Conservation (phyloP, 2,797 vertebrate genomes). For the Kryptolebias ocellatus region DNA sequence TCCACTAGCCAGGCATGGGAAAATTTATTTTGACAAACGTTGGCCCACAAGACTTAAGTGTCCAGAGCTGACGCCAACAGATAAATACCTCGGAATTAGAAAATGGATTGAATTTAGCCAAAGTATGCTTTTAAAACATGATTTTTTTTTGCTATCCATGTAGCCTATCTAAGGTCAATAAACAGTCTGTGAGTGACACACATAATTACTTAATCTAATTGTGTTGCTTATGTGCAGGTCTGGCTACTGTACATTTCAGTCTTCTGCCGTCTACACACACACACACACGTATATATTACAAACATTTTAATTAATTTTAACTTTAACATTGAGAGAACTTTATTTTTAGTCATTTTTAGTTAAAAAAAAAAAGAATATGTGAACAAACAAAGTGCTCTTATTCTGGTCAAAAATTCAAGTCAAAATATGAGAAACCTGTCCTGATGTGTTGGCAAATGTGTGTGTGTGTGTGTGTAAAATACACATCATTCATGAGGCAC, state of each 20-base stretch:
- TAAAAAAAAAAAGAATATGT: too few relatives aligned
- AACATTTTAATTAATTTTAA: slow-evolving; percentile 38
- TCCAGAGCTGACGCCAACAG: slow-evolving; percentile 83
- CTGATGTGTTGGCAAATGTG: slow-evolving; percentile 64
- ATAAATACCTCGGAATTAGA: slow-evolving; percentile 85
- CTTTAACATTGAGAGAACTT: too few relatives aligned
- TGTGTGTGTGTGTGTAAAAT: slow-evolving; percentile 26
- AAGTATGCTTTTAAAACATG: slow-evolving; percentile 83
- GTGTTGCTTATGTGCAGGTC: slow-evolving; percentile 75
- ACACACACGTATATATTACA: slow-evolving; percentile 29
- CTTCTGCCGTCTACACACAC: slow-evolving; percentile 16
- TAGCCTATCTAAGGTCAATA: slow-evolving; percentile 90
- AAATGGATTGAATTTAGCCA: slow-evolving; percentile 82
- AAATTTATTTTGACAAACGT: slow-evolving; percentile 91
- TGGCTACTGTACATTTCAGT: slow-evolving; percentile 79
- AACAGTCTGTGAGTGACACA: slow-evolving; percentile 89
- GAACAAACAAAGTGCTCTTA: background rate
- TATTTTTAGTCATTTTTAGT: too few relatives aligned
- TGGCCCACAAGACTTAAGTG: slow-evolving; percentile 82
- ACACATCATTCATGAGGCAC: slow-evolving; percentile 50
- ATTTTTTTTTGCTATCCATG: slow-evolving; percentile 84
- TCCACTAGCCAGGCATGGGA: slow-evolving; percentile 77
- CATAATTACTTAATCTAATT: slow-evolving; percentile 90
- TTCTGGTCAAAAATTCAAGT: slow-evolving; percentile 55
- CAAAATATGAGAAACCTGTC: slow-evolving; percentile 57